Percentiles rank a stretch among this genome's conserved stretches.
Evolutionary conservation across 2,888 invertebrate genomes (phyloP).

Genomic region (Acrocyrtus sp.): DNA sequence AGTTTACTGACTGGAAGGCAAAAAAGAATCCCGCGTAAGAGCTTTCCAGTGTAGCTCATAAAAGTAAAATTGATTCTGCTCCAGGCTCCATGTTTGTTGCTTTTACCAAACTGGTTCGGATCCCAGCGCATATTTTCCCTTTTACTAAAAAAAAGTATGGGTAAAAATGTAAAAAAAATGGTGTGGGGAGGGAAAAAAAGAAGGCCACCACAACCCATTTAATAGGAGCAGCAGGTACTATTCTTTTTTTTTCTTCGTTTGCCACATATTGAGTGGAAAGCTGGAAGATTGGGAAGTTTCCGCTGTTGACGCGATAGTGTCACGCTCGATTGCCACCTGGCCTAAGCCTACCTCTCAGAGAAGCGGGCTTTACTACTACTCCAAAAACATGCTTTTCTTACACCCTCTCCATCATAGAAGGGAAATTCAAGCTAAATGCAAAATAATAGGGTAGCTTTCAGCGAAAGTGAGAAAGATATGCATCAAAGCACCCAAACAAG

Average conservation of each 20-base stretch:
- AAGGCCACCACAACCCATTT: not conserved
- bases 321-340: constrained; percentile 51
- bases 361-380: not conserved
- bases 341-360: not conserved
- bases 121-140: not conserved
- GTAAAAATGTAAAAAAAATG: constrained; percentile 7
- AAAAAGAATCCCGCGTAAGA: constrained; percentile 30
- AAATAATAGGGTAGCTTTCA: not conserved
- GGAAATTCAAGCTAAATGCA: constrained; percentile 23
- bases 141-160: constrained; percentile 4
- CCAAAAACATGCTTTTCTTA: not conserved
- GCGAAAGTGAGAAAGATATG: constrained; percentile 18
- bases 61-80: constrained; percentile 50
- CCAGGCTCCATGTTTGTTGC: constrained; percentile 49
- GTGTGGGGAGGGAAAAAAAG: not conserved
- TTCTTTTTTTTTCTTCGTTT: too few relatives aligned
- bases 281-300: constrained; percentile 44
- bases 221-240: constrained; percentile 23
- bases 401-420: constrained; percentile 14
- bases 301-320: constrained; percentile 48
- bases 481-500: constrained; percentile 32
- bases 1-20: not conserved
- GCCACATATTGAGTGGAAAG: not conserved
- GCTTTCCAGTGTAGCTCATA: constrained; percentile 52
- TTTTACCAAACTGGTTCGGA: not conserved